Conservation (phyloP, 2,113 vertebrate genomes). For the Clarias macrocephalus region DNA sequence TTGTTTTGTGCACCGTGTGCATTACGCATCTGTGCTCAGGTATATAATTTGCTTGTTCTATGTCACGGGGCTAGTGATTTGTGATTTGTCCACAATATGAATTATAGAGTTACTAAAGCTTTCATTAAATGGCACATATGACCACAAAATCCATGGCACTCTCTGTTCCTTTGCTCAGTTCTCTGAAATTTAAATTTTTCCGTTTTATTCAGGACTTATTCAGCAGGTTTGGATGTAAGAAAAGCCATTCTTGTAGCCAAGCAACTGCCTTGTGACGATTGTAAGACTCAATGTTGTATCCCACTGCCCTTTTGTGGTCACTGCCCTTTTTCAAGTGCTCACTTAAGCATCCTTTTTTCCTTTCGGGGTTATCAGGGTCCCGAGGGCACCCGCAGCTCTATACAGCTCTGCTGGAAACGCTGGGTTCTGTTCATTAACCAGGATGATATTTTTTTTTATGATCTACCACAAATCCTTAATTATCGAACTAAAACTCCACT, state of each 20-base stretch:
- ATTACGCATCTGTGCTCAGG: not conserved
- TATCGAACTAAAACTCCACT: not conserved
- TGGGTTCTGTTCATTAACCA: not conserved
- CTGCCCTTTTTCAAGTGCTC: slow-evolving; percentile 1
- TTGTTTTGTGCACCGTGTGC: not conserved
- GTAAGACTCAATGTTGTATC: slow-evolving; percentile 19
- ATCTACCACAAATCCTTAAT: not conserved
- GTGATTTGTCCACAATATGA: slow-evolving; percentile 1
- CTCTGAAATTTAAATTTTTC: not conserved
- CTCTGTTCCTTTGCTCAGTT: not conserved
- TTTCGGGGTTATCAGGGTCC: not conserved
- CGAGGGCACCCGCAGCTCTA: not conserved
- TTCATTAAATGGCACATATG: not conserved
- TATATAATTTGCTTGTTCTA: not conserved
- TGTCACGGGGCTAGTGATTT: not conserved
- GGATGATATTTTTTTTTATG: not conserved
- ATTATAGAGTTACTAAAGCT: not conserved
- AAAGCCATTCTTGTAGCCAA: slow-evolving; percentile 15
- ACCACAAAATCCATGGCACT: not conserved
- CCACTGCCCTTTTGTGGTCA: not conserved
- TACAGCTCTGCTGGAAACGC: not conserved
- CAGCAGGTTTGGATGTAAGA: not conserved
- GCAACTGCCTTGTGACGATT: slow-evolving; percentile 6
- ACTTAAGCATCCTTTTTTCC: slow-evolving; percentile 7
- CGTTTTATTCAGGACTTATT: not conserved